Base-by-base conservation (phyloP, 2,113 vertebrate genomes). In the Cochlearius cochlearius region DNA sequence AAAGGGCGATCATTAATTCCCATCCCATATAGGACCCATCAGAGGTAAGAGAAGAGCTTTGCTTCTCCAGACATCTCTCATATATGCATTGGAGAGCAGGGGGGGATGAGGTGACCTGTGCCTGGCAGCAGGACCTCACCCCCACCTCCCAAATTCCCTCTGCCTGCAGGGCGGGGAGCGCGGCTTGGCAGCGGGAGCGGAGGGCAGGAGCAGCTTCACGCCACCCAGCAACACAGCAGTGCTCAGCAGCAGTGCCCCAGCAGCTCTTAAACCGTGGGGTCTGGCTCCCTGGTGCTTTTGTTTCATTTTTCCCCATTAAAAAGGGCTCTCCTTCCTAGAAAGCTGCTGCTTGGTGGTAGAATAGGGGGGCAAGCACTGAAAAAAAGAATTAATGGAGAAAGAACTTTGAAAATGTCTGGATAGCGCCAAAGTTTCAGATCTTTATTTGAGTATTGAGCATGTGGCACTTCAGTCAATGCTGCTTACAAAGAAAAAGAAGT, bases 21-120 rank as follows among this genome's bases (percentile, higher is more conserved):
- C 22, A 2, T 5, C 50, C 73, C 1, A 0, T 0, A 1, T 3
- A 10, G 74, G 27, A 27, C 12, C 26, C 3, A 3, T 6, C 39
- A 8, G 29, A 52, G 52, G 68, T 6, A 6, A 21, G 23, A 59
- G 88, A 43, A 12, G 52, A 2, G 62, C 53, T 16, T 12, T 11
- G 47, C 10, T 14, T 34, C 84, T 59, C 32, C 69, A 8, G 47
- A 7, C 34, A 1, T 3, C 43, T 15, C 53, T 41, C 8, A 18
- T 2, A 9, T 15, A 1, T 3, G 38, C 1, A 4, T 2, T 29
- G 63, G 36, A 25, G 60, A 62, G 62, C 1, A 0, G 27, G 29
- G 11, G 9, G 7, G 17, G 12, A 12, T 3, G 26, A 43, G 16
- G 27, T 4, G n/a, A 13, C 59, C 39, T 2, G 25, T 14, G 55